Evolutionary conservation across 2,888 invertebrate species (phyloP), one percentile per base, ranked within the genome.

Genomic region (Pelosia muscerda): DNA sequence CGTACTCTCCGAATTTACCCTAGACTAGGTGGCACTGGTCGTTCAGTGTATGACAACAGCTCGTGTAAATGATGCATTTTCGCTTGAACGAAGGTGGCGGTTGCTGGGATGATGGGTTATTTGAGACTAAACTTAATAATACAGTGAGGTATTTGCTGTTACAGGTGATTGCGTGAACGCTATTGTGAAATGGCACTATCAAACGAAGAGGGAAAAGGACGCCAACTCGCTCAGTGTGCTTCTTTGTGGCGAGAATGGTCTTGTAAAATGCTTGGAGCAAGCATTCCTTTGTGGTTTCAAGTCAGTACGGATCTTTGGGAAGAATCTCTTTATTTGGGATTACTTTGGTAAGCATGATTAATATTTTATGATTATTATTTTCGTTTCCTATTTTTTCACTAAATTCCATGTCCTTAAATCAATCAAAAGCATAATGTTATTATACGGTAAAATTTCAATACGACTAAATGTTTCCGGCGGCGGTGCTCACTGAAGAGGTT

Each of bases 251-350:
- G 99, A 99, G 88, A 97, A 97, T 77, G 99, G 99, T 0, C 95
- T 99, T 10, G 99, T 99, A 2, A 97, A 97, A 86, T 98, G 98
- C 84, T 94, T 99, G 81, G 99, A 99, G 89, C 97, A 98, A 88
- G 98, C 98, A 2, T 99, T 99, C 91, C 96, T 98, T n/a, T 97
- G 97, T 84, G 99, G 99, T 10, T 99, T 99, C 90, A 98, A 98
- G 83, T 99, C 99, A 9, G 96, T 98, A 3, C 96, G 99, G 71
- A 96, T 99, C 81, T 99, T 99, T 90, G 97, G 98, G 31, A 97
- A 97, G 81, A 99, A 99, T 94, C 96, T 99, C 78, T 99, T 98
- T 88, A 97, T 99, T 76, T 99, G 99, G 99, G 99, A 99, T 91
- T 99, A 98, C 93, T 97, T 99, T 86, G 97, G 99, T 99, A 92